Base-by-base conservation (phyloP, 2,797 vertebrate species). In the Peromyscus attwateri region DNA sequence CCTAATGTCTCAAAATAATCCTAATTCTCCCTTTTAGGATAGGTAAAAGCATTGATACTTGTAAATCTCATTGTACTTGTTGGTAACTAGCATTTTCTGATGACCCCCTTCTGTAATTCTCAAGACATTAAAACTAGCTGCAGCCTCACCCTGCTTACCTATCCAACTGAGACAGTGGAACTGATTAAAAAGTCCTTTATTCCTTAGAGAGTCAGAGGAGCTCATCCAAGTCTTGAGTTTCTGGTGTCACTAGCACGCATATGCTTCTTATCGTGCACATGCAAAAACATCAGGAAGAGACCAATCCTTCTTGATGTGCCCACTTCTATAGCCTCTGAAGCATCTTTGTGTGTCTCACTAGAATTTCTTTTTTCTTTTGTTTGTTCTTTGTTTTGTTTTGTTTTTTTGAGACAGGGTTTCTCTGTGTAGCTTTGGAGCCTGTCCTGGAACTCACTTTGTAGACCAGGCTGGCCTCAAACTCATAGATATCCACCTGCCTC, bases 21-120 rank as follows among this genome's bases (percentile, higher is more conserved):
- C 80, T 70, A 87, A 90, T 64, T 11, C 27, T n/a, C 92, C 11
- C 52, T 92, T 89, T 91, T 52, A 85, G 23, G n/a, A 77, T 29
- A 82, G 6, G 13, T 55, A 80, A 27, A 29, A 62, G 25, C 31
- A 40, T 68, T 85, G 66, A 71, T 34, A 66, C 23, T 49, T 21
- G 13, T 57, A 87, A 92, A 92, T 92, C 23, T 68, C 34, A 77
- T 27, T 66, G 21, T 21, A 71, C 11, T 87, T 82, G 9, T 83
- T 55, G 81, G 37, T 82, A 80, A 52, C 27, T 29, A 49, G n/a
- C 16, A 57, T 82, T 81, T 34, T 81, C 37, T 87, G 8, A 16
- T 83, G n/a, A 5, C 2, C 40, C 16, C 12, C 11, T 60, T 40
- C 8, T 11, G 43, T 60, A 57, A 16, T 80, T 40, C 40, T 87